Evolutionary conservation across 2,888 invertebrate genomes (phyloP).

Genomic region (Hesperia comma): DNA sequence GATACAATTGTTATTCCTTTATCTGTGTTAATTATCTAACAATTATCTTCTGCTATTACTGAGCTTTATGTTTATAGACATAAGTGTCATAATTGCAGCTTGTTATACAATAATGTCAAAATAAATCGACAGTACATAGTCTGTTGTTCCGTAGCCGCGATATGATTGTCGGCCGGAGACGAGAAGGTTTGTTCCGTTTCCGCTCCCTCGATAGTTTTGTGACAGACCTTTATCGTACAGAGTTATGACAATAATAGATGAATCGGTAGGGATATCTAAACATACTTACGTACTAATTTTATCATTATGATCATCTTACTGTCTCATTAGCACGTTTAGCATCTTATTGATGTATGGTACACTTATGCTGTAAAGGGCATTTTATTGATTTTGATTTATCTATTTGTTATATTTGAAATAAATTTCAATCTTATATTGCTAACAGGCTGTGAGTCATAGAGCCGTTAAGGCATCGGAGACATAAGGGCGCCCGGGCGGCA

Average conservation of each 20-base stretch:
- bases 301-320: no score
- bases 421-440: no score
- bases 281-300: background rate
- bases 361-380: no score
- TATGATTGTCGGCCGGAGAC: slow-evolving; percentile 30
- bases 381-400: no score
- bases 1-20: background rate
- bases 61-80: background rate
- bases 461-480: no score
- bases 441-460: no score
- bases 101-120: background rate
- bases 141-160: slow-evolving; percentile 2
- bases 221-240: slow-evolving; percentile 17
- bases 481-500: no score
- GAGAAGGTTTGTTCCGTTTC: slow-evolving; percentile 35
- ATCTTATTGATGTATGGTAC: no score
- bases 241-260: slow-evolving; percentile 3
- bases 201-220: slow-evolving; percentile 25
- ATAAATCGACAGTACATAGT: background rate
- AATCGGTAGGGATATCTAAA: background rate
- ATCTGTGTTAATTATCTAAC: background rate
- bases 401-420: no score
- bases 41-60: background rate
- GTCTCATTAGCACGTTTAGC: no score
- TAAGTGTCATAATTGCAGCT: background rate